Conservation (phyloP, 2,113 vertebrate genomes). For the Lamprotornis superbus region DNA sequence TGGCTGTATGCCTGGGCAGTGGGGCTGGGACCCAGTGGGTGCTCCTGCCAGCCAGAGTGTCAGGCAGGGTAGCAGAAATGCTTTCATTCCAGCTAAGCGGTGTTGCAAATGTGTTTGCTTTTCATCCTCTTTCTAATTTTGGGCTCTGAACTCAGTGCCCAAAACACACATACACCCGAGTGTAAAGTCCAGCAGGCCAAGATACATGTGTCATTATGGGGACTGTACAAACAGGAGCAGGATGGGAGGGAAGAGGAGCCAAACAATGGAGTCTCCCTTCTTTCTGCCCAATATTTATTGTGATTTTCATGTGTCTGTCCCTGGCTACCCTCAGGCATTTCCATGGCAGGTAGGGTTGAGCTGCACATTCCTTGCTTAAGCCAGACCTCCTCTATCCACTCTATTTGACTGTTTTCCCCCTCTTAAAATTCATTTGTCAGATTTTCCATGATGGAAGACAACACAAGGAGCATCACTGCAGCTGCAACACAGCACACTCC, state of each 20-base stretch:
- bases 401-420: not conserved
- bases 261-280: not conserved
- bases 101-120: not conserved
- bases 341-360: not conserved
- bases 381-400: not conserved
- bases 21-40: not conserved
- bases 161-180: not conserved
- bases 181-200: not conserved
- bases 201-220: not conserved
- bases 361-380: not conserved
- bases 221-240: not conserved
- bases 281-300: not conserved
- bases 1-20: not conserved
- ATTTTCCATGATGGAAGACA: not conserved
- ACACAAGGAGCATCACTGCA: not conserved
- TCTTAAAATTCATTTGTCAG: not conserved
- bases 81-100: not conserved
- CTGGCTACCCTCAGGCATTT: not conserved
- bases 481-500: accelerated
- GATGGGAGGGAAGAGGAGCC: not conserved
- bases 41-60: not conserved
- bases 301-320: not conserved
- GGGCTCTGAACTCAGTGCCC: not conserved
- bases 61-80: not conserved
- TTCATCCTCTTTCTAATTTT: slow-evolving; percentile 16